Percentiles rank a stretch among this genome's conserved stretches.
phyloP scores from a whole-genome alignment of 2,113 vertebrate species.

The Myotis brandtii region DNA sequence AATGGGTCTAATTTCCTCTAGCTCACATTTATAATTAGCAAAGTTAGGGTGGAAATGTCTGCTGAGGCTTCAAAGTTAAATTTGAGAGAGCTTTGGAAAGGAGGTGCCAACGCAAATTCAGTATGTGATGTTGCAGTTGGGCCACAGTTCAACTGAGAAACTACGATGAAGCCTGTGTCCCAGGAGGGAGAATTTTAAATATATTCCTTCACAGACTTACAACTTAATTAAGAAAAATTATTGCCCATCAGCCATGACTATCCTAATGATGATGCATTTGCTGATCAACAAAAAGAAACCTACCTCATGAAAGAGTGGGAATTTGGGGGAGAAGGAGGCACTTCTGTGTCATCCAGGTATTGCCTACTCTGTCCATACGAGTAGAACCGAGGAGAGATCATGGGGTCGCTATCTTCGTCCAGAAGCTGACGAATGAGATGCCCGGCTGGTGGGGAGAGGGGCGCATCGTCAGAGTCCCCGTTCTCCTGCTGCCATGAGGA shows the following conservation, averaged over 20 bases:
- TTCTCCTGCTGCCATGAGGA: slow-evolving; percentile 92
- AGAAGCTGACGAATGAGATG: slow-evolving; percentile 94
- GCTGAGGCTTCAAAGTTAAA: neutral
- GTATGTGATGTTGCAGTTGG: neutral
- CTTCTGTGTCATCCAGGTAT: slow-evolving; percentile 97
- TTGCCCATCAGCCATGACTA: neutral
- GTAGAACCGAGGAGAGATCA: slow-evolving; percentile 98
- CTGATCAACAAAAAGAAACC: slow-evolving; percentile 36
- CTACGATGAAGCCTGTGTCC: too few species aligned
- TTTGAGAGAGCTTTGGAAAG: neutral
- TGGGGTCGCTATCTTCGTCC: slow-evolving; percentile 95
- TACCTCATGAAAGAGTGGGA: slow-evolving; percentile 97
- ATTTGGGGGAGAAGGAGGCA: slow-evolving; percentile 98
- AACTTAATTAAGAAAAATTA: neutral
- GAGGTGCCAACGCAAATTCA: neutral
- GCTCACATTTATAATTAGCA: neutral
- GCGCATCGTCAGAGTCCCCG: slow-evolving; percentile 92
- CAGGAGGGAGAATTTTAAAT: neutral
- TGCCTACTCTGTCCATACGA: slow-evolving; percentile 94
- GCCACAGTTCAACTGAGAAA: neutral
- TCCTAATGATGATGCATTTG: neutral
- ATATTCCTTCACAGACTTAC: neutral
- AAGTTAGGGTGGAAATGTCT: neutral
- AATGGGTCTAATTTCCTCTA: neutral
- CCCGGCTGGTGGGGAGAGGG: slow-evolving; percentile 92